Conservation (phyloP, 2,888 invertebrate species). For the Xestia ashworthii region DNA sequence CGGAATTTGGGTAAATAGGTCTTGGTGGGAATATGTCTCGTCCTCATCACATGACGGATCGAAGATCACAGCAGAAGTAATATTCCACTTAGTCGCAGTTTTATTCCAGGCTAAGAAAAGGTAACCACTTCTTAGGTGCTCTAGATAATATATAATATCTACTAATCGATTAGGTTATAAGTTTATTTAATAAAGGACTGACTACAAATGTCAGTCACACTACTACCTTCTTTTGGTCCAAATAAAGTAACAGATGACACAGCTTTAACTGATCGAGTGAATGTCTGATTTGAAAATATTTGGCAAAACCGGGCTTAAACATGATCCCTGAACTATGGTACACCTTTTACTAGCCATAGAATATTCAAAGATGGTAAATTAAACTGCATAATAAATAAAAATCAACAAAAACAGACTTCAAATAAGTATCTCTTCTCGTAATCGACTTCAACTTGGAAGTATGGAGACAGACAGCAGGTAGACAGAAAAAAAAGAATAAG, state of each 20-base stretch:
- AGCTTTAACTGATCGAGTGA: not conserved
- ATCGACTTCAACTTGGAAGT: slow-evolving; percentile 6
- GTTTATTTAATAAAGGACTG: not conserved
- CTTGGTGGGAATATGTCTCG: not conserved
- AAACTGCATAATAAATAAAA: slow-evolving; percentile 26
- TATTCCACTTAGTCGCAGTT: slow-evolving; percentile 22
- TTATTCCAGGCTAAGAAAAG: slow-evolving; percentile 31
- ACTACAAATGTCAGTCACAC: not conserved
- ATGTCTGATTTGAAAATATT: not conserved
- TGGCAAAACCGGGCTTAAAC: not conserved
- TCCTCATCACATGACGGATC: not conserved
- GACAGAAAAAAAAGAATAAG: slow-evolving; percentile 7
- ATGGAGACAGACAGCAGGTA: not conserved
- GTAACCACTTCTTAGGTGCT: not conserved
- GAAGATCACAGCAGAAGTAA: not conserved
- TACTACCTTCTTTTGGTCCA: not conserved
- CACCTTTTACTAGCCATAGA: slow-evolving; percentile 21
- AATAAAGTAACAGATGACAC: not conserved
- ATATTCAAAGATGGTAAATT: slow-evolving; percentile 24
- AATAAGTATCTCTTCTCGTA: slow-evolving; percentile 7
- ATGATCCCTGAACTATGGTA: not conserved
- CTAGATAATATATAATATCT: not conserved
- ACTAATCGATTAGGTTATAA: not conserved
- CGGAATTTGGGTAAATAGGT: not conserved
- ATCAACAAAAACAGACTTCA: slow-evolving; percentile 4